Evolutionary conservation across 2,888 invertebrate species (phyloP), one percentile per base, ranked within the genome.

Genomic region (Chrysolina oricalcia): DNA sequence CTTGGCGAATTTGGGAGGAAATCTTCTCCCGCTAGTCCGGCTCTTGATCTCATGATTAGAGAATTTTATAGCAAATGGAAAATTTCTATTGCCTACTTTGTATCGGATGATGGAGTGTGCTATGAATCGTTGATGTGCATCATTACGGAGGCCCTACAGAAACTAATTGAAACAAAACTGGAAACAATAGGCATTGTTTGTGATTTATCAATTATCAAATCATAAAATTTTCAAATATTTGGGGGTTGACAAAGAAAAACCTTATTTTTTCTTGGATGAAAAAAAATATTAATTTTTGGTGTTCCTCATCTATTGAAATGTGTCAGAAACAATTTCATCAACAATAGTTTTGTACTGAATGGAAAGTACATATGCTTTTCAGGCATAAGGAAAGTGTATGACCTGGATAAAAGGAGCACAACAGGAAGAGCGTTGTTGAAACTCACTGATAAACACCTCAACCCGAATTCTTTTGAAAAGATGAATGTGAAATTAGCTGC

Each of bases 1-100:
- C 46, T 65, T 43, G 46, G 65, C 8, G 43, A 43, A 43, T 43
- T 43, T 43, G 43, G 43, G 43, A 43, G 43, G 15, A 43, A 43
- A 43, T 43, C 43, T 43, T 13, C 43, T 43, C 43, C 43, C 15
- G 43, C 10, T 2, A 43, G 43, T 43, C 43, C 2, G 43, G 43
- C 43, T 5, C 43, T 43, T 43, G 43, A 4, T 43, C 43, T 43
- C 43, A 43, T 15, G 43, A 43, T 43, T 13, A 43, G 43, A 43
- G 43, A 8, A 43, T 4, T 43, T 43, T 43, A 43, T 43, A 43
- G 43, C 43, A 2, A 43, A 8, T 43, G 43, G 43, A 43, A 43
- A 15, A 43, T 43, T 43, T 8, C 43, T 43, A 43, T 43, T 43
- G 43, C 43, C 27, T 43, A 43, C 43, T 43, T 43, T 43, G 43